A percentile compares a stretch with the other conserved stretches of the same genome.
phyloP scores from a whole-genome alignment of 2,797 vertebrate genomes.

The Arctocebus calabarensis region DNA sequence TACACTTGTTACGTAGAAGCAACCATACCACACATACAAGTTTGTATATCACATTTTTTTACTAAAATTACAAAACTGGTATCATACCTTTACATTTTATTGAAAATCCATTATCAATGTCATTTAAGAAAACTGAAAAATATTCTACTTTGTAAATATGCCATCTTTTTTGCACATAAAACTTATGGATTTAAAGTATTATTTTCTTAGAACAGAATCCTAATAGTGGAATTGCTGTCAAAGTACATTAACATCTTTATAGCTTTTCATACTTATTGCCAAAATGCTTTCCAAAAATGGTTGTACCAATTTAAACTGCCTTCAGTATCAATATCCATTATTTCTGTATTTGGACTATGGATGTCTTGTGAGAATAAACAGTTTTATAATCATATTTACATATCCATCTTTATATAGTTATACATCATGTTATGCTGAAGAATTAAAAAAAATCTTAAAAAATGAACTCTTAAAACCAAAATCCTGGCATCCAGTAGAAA shows the following conservation, averaged over 20 bases:
- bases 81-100: constrained; percentile 19
- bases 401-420: background rate
- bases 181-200: constrained; percentile 47
- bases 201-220: constrained; percentile 64
- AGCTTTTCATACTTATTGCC: constrained; percentile 29
- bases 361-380: constrained; percentile 42
- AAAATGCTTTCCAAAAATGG: constrained; percentile 70
- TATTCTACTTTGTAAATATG: background rate
- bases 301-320: constrained; percentile 49
- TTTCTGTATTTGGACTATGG: constrained; percentile 49
- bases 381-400: constrained; percentile 46
- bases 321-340: constrained; percentile 72
- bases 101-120: constrained; percentile 28
- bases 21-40: constrained; percentile 9
- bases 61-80: constrained; percentile 39
- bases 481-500: background rate
- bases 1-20: background rate
- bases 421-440: constrained; percentile 31
- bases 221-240: constrained; percentile 66
- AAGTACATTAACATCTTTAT: constrained; percentile 52
- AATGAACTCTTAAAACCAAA: constrained; percentile 20
- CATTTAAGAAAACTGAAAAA: constrained; percentile 65
- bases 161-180: constrained; percentile 27
- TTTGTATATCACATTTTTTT: background rate
- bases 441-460: no score